Percentiles rank a stretch among this genome's conserved stretches.
Conservation (phyloP, 1,140 invertebrate genomes). For the Aradophagus sp. region DNA sequence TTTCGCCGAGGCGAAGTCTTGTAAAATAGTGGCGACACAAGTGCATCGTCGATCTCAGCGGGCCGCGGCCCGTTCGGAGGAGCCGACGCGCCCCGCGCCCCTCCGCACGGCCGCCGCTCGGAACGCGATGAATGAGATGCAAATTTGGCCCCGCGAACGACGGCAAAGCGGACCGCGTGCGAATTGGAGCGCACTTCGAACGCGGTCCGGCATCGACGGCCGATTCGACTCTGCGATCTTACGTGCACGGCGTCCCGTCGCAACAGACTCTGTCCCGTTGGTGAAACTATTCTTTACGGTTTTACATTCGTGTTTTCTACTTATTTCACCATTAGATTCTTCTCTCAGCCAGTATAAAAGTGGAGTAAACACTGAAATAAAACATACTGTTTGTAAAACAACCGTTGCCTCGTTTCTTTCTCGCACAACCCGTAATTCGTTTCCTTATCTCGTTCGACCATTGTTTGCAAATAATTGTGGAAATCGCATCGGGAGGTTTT, state of each 20-base stretch:
- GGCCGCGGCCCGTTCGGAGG: slow-evolving; percentile 49
- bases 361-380: slow-evolving; percentile 66
- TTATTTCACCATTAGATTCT: slow-evolving; percentile 67
- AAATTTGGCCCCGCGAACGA: slow-evolving; percentile 23
- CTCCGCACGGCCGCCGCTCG: background rate
- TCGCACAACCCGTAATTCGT: slow-evolving; percentile 7
- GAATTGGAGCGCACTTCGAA: slow-evolving; percentile 67
- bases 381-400: slow-evolving; percentile 70
- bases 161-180: slow-evolving; percentile 62
- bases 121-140: too few relatives aligned
- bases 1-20: slow-evolving; percentile 52
- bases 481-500: too few relatives aligned
- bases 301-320: slow-evolving; percentile 68
- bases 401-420: slow-evolving; percentile 41
- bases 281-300: slow-evolving; percentile 64
- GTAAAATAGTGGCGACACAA: slow-evolving; percentile 51
- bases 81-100: slow-evolving; percentile 32
- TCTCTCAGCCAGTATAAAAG: slow-evolving; percentile 68
- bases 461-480: too few relatives aligned
- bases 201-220: slow-evolving; percentile 60
- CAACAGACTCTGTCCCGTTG: slow-evolving; percentile 54
- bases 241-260: slow-evolving; percentile 42
- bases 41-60: slow-evolving; percentile 52
- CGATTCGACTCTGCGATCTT: slow-evolving; percentile 62
- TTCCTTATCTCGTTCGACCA: slow-evolving; percentile 8